Conservation (phyloP, 1,140 invertebrate genomes). For the Caenorhabditis inopinata region DNA sequence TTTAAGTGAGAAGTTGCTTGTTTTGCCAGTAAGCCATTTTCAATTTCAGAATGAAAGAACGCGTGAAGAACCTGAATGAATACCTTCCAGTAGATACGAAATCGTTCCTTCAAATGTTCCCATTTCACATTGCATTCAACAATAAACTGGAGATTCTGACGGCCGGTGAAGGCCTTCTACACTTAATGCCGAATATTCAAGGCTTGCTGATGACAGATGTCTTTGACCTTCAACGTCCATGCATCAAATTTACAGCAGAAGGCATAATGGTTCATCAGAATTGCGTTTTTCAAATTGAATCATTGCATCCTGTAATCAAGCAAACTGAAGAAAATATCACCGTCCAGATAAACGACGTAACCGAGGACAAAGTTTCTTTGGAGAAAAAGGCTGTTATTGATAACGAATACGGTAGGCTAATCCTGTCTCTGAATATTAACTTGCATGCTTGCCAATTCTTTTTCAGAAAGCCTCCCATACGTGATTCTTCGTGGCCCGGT, state of each 20-base stretch:
- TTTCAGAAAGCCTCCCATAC: conserved; percentile 35
- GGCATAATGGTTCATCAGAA: conserved; percentile 40
- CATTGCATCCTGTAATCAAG: conserved; percentile 35
- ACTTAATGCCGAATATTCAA: conserved; percentile 37
- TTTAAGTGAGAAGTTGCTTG: neutral
- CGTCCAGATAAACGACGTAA: conserved; percentile 36
- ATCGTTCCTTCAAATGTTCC: conserved; percentile 43
- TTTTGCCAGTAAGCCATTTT: neutral
- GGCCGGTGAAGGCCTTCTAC: conserved; percentile 38
- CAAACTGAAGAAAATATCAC: conserved; percentile 23
- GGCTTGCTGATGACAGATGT: conserved; percentile 39
- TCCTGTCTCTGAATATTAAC: too few relatives aligned
- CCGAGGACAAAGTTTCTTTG: conserved; percentile 31
- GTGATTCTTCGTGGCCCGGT: conserved; percentile 34
- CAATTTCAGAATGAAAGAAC: conserved; percentile 39
- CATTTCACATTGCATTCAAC: conserved; percentile 43
- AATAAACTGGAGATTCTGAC: conserved; percentile 32
- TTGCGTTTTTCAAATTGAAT: conserved; percentile 42
- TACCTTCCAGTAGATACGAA: conserved; percentile 43
- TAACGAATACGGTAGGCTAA: neutral
- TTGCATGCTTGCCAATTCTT: neutral
- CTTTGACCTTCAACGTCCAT: conserved; percentile 43
- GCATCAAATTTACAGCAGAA: conserved; percentile 44
- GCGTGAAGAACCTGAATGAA: conserved; percentile 38
- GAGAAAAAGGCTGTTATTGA: neutral